Base-by-base conservation (phyloP, 2,888 invertebrate species). In the Synanthedon tipuliformis region DNA sequence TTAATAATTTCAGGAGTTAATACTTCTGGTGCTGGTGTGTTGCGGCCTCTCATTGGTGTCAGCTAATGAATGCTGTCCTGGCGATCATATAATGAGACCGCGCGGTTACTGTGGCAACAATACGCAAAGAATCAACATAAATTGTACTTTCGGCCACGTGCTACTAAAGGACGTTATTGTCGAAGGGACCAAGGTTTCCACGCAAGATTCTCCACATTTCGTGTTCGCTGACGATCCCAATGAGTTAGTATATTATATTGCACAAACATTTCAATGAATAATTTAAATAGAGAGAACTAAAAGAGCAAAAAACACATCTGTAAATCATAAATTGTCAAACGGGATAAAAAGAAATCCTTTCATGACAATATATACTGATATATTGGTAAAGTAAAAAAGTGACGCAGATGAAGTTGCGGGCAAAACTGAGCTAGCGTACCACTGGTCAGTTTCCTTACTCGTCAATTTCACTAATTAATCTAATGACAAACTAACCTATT, bases 171-270 rank as follows among this genome's bases (percentile, higher is more conserved):
- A 87, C 23, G 64, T 81, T 12, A 62, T 80, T 27, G 52, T 85
- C 1, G 65, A 66, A 0, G 84, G 79, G 1, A 66, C 74, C 53
- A 82, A 79, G 57, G 66, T 87, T 2, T 76, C 78, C 16, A 84
- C 86, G 0, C 57, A 61, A 41, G 86, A 87, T 55, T 58, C 82
- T 0, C 82, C 84, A 0, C 63, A 61, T 8, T 81, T 66, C 53
- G 62, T 78, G 2, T 80, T 83, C 53, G 80, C 72, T 5, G 78
- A 82, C 56, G 79, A 87, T 57, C 77, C 83, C 8, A 60, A 57
- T 3, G 63, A 71, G 86, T 86, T 56, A 68, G 75, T 69, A 13
- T 4, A 23, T 18, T 34, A 34, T 8, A 34, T 8, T 8, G 34
- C 34, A 3, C 23, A 5, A 23, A 23, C 23, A 23, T 23, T 23